These are phyloP conservation scores for Xylocampa areola DNA, from an alignment of 2,888 invertebrate species.

Conservation along the genomic window DNA sequence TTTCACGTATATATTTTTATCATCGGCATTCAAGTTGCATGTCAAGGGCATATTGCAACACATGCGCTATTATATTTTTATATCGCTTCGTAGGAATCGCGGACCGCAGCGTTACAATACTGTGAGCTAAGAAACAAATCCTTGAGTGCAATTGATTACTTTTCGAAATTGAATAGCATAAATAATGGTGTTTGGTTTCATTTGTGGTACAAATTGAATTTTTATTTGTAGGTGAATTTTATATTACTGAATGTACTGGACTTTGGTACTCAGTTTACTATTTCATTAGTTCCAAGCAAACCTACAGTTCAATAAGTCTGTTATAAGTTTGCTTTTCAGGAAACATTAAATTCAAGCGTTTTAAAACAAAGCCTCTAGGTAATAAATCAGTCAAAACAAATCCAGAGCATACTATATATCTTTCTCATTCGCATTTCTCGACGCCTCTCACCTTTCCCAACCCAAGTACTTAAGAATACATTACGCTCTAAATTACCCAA, in stretches of 20 bases:
- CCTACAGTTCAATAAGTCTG: constrained; percentile 2
- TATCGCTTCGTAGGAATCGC: constrained; percentile 19
- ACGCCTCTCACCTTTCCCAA: constrained; percentile 39
- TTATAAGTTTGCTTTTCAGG: constrained; percentile 5
- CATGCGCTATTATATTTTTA: constrained; percentile 34
- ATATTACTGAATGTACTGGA: constrained; percentile 12
- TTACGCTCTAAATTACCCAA: constrained; percentile 57
- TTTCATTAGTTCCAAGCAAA: background rate
- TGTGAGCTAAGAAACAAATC: constrained; percentile 33
- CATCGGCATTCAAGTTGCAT: constrained; percentile 27
- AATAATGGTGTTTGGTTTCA: constrained; percentile 30
- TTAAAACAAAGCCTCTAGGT: constrained; percentile 14
- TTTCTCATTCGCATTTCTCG: constrained; percentile 26
- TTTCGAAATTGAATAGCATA: constrained; percentile 44
- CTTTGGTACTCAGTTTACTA: constrained; percentile 7
- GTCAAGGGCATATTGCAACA: constrained; percentile 54
- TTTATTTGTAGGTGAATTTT: constrained; percentile 26
- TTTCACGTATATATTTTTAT: too few species aligned
- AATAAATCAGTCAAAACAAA: constrained; percentile 41
- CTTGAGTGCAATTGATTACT: constrained; percentile 43
- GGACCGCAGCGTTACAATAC: constrained; percentile 26
- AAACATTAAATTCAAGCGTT: constrained; percentile 9
- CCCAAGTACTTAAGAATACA: constrained; percentile 40
- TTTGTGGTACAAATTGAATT: constrained; percentile 17
- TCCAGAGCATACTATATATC: constrained; percentile 28